Evolutionary conservation across 2,888 invertebrate genomes (phyloP), one percentile per base, ranked within the genome.

Genomic region (Cancer borealis): DNA sequence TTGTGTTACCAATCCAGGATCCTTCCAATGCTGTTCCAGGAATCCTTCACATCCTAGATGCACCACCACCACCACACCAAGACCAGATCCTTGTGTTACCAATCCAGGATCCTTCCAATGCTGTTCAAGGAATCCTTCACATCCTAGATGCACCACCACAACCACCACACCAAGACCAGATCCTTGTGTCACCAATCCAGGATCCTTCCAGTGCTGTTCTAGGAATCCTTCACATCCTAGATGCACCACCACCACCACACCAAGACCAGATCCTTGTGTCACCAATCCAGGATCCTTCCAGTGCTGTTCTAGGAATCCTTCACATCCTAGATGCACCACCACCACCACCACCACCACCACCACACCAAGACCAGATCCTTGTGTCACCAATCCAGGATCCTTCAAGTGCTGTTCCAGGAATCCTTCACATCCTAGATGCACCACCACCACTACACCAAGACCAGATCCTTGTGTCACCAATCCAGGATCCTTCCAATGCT

Each of bases 401-500:
- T 46, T 88, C 49, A 47, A 79, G 30, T 93, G 95, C 66, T 95
- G 95, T 87, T 8, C 47, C 6, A 54, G 45, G n/a, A 93, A 93
- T 39, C 95, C 93, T 39, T 46, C 60, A 8, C 94, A 95, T 39
- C 54, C 79, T 21, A 73, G 79, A 17, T 95, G 93, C 26, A 92
- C 92, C 46, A 93, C 95, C 17, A 73, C 88, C 54, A 60, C 60
- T 21, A 47, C 88, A 0, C 96, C 6, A 14, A 46, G 91, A 10
- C 91, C 91, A 21, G 91, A 91, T 79, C 60, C 79, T 45, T 49
- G 95, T 79, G 45, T 39, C 6, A 92, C 26, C 5, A 93, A 79
- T n/a, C 94, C 95, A 5, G 95, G 95, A 4, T 90, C 95, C 17
- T 73, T 66, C 73, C 87, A 87, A 26, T 95, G 95, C 60, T 95